phyloP scores from a whole-genome alignment of 2,888 invertebrate species.

The Dolichopus griseipennis region DNA sequence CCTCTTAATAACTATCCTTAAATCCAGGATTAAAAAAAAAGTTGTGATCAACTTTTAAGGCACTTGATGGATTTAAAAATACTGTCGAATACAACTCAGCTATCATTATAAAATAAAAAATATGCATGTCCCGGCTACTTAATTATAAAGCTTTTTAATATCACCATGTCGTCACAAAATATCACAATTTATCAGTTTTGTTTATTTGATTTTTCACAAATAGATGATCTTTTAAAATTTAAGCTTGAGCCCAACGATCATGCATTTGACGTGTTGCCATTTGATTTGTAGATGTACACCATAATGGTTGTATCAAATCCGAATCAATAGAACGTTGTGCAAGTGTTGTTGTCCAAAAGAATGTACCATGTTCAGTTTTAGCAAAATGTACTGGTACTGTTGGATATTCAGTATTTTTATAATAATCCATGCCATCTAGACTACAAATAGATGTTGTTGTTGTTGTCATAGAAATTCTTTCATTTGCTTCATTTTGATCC shows the following conservation, averaged over 20 bases:
- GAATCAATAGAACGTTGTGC: conserved; percentile 33
- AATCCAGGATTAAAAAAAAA: no score
- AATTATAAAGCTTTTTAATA: neutral
- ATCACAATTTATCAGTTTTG: neutral
- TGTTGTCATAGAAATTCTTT: neutral
- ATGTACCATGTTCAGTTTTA: conserved; percentile 66
- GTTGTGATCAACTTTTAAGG: no score
- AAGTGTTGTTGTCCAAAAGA: conserved; percentile 63
- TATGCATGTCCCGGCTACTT: no score
- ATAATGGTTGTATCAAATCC: conserved; percentile 30
- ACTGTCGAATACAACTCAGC: no score
- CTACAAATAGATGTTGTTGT: neutral
- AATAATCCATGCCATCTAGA: neutral
- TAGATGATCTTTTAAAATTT: neutral
- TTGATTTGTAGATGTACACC: no score
- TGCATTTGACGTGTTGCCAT: neutral
- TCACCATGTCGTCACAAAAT: neutral
- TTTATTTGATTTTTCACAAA: neutral
- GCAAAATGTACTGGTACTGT: conserved; percentile 61
- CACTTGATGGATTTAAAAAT: no score
- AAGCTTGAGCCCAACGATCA: neutral
- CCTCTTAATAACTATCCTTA: no score
- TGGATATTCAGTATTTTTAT: neutral
- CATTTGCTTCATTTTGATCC: neutral
- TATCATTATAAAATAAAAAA: no score